Conservation (phyloP, 2,797 vertebrate species). For the Nyctalus aviator region DNA sequence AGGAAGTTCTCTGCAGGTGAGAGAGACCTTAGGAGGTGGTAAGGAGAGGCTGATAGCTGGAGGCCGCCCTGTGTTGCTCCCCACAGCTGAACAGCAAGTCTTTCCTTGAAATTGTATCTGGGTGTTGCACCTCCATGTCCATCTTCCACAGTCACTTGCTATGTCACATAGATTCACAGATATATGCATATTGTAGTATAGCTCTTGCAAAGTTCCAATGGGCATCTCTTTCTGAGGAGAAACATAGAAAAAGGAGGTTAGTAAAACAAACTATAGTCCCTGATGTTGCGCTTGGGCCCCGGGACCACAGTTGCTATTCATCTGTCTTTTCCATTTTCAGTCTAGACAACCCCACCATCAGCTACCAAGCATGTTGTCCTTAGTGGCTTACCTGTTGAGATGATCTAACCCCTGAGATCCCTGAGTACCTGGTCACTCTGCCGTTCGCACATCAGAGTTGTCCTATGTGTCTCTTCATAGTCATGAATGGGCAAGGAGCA, state of each 20-base stretch:
- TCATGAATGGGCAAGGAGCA: background rate
- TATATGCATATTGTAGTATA: background rate
- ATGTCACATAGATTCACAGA: background rate
- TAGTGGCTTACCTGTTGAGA: background rate
- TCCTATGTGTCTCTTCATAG: background rate
- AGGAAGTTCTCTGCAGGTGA: slow-evolving; percentile 5
- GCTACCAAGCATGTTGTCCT: background rate
- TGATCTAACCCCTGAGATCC: background rate
- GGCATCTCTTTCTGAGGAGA: background rate
- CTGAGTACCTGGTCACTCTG: background rate
- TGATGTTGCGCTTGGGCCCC: background rate
- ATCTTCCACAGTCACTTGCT: background rate
- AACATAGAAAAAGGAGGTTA: background rate
- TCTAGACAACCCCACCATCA: background rate
- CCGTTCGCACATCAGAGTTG: background rate
- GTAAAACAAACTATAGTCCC: background rate
- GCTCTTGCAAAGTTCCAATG: background rate
- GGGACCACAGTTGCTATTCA: background rate
- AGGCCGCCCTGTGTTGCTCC: background rate
- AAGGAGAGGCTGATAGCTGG: background rate
- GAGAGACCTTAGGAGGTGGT: background rate
- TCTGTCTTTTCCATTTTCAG: background rate
- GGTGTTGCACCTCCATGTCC: background rate
- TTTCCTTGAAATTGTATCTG: slow-evolving; percentile 29
- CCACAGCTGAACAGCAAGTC: background rate